phyloP scores from a whole-genome alignment of 2,797 vertebrate genomes.

The Carduelis carduelis region DNA sequence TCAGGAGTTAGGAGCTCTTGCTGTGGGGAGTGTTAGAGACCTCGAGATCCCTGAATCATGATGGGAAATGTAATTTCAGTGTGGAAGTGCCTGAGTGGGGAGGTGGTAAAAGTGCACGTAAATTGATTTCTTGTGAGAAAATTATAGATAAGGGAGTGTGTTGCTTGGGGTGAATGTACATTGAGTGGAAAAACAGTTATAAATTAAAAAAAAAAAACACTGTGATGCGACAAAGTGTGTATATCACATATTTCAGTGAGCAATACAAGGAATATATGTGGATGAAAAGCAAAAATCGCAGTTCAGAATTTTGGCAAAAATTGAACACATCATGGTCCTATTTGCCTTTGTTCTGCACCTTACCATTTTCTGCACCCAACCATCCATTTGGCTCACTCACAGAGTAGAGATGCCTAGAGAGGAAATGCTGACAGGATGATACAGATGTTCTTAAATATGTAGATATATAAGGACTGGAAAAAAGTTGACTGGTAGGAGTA shows the following conservation, averaged over 20 bases:
- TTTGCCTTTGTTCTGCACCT: neutral
- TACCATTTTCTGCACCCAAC: accelerated
- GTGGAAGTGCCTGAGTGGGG: neutral
- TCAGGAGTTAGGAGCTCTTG: neutral
- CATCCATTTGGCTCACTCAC: neutral
- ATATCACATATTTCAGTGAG: neutral
- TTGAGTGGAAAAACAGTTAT: neutral
- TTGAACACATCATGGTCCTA: accelerated
- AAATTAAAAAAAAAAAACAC: neutral
- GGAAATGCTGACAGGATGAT: neutral
- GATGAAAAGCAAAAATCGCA: neutral
- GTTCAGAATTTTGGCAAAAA: neutral
- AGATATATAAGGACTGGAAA: neutral
- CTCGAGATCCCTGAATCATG: accelerated
- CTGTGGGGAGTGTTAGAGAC: neutral
- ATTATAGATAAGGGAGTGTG: too few relatives aligned
- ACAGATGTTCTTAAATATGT: neutral
- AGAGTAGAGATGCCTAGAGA: neutral
- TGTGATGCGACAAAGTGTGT: accelerated
- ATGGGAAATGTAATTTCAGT: neutral
- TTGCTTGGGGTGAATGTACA: neutral
- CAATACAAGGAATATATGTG: neutral
- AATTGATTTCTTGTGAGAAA: neutral
- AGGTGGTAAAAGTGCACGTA: accelerated
- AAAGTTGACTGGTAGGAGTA: neutral